A percentile compares a stretch with the other conserved stretches of the same genome.
Evolutionary conservation across 2,888 invertebrate species (phyloP).

Genomic region (Acanthosoma haemorrhoidale): DNA sequence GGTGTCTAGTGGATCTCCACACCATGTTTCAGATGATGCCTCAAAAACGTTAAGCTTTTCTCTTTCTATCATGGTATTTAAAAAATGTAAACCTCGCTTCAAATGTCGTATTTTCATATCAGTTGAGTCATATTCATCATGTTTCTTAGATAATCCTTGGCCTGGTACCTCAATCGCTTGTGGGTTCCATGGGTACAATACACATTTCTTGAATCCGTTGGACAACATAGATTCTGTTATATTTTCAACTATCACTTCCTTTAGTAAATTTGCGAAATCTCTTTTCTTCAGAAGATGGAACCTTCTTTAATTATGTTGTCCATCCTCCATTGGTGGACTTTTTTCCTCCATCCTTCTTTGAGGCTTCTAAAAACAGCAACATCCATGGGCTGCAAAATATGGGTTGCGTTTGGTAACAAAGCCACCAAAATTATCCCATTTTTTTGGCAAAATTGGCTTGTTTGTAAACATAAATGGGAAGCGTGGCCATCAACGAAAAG

Average conservation of each 20-base stretch:
- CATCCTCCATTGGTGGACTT: constrained; percentile 35
- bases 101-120: too few species aligned
- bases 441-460: constrained; percentile 36
- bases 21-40: too few species aligned
- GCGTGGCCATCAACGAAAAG: constrained; percentile 47
- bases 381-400: constrained; percentile 41
- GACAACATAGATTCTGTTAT: constrained; percentile 24
- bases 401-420: constrained; percentile 40
- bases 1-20: too few species aligned
- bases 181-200: constrained; percentile 37
- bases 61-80: too few species aligned
- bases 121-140: too few species aligned
- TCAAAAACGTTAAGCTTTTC: too few species aligned
- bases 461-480: constrained; percentile 43
- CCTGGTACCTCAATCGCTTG: too few species aligned
- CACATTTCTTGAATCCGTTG: constrained; percentile 37
- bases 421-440: constrained; percentile 39
- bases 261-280: constrained; percentile 35
- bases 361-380: constrained; percentile 39
- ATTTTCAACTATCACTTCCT: constrained; percentile 32
- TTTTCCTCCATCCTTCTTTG: constrained; percentile 37
- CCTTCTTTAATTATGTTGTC: constrained; percentile 15
- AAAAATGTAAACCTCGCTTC: too few species aligned
- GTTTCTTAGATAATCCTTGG: too few species aligned
- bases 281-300: constrained; percentile 30